Conservation (phyloP, 2,113 vertebrate genomes). For the Pelecanus crispus region DNA sequence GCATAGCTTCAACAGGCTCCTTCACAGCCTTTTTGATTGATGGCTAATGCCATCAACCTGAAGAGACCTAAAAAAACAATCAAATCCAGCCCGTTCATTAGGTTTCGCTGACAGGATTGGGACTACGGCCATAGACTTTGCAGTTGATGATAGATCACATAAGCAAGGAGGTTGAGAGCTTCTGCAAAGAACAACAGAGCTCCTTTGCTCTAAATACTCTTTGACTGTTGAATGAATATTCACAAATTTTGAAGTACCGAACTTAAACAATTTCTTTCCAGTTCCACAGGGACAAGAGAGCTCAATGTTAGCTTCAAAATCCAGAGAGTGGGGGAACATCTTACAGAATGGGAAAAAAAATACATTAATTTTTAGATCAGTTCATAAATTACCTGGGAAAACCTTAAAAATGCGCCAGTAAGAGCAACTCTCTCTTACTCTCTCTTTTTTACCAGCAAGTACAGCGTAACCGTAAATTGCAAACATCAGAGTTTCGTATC, state of each 20-base stretch:
- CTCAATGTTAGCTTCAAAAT: not conserved
- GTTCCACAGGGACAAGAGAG: not conserved
- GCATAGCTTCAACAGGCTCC: not conserved
- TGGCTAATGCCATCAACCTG: not conserved
- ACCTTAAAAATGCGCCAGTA: not conserved
- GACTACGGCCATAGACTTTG: not conserved
- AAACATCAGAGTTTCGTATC: not conserved
- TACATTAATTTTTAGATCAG: not conserved
- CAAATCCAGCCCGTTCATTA: not conserved
- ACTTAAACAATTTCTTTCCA: not conserved
- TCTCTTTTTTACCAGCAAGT: not conserved
- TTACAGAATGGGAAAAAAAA: not conserved
- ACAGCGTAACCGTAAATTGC: fast-evolving
- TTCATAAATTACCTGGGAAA: not conserved
- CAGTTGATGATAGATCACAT: not conserved
- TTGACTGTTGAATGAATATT: not conserved
- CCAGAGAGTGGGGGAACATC: fast-evolving
- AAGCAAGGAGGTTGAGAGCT: not conserved
- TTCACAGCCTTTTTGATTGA: not conserved
- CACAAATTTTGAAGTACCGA: not conserved
- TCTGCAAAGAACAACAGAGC: not conserved
- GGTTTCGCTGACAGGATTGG: not conserved
- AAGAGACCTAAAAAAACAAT: not conserved
- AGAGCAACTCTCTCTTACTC: not conserved
- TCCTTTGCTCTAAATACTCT: not conserved